phyloP scores from a whole-genome alignment of 2,888 invertebrate species.

The Tridacna crocea region DNA sequence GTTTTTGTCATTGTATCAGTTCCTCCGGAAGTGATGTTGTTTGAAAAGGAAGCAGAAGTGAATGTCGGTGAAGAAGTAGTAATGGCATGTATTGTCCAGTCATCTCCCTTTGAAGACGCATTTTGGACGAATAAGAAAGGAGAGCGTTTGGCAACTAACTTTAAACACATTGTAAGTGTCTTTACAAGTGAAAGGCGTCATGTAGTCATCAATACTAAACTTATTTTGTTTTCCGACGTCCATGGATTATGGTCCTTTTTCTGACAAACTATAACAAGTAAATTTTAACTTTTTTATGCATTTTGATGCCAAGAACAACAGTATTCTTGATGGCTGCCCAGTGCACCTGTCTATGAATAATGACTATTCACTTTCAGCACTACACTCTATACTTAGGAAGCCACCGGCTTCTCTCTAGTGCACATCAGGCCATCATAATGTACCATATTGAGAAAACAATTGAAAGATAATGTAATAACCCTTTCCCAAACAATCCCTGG shows the following conservation, averaged over 20 bases:
- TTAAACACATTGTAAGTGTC: background rate
- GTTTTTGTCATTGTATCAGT: background rate
- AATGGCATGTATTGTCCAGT: constrained; percentile 19
- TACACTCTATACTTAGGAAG: too few species aligned
- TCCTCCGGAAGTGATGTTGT: constrained; percentile 12
- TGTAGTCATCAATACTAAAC: background rate
- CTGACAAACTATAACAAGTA: background rate
- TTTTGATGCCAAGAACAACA: too few species aligned
- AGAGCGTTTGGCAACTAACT: background rate
- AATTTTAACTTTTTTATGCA: background rate
- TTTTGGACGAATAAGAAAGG: constrained; percentile 13
- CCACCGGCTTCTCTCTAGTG: too few species aligned
- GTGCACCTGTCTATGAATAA: too few species aligned
- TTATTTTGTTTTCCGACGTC: background rate
- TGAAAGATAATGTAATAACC: too few species aligned
- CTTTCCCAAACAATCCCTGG: too few species aligned
- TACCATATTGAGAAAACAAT: too few species aligned
- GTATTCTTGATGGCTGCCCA: too few species aligned
- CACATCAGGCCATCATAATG: too few species aligned
- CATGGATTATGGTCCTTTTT: background rate
- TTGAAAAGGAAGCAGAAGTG: constrained; percentile 9
- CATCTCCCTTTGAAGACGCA: constrained; percentile 1
- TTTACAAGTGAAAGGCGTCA: background rate
- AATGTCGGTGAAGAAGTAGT: background rate
- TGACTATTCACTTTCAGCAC: too few species aligned